Base-by-base conservation (phyloP, 64 coral and sea anemone genomes). In the Porites australiensis region DNA sequence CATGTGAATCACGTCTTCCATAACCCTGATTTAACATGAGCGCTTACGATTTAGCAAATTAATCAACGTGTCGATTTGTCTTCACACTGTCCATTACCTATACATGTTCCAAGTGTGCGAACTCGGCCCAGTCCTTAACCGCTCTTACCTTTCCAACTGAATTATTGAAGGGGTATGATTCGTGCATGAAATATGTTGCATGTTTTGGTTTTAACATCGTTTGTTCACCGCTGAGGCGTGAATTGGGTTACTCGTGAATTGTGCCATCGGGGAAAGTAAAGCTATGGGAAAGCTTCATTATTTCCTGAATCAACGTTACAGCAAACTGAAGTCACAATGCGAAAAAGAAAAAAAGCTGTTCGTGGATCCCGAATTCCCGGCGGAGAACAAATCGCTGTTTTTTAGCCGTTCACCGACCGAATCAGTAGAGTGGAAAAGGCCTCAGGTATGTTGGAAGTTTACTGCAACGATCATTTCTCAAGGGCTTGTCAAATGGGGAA, bases 361-460 rank as follows among this genome's bases (percentile, higher is more conserved):
- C 70, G 79, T 86, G 5, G 95, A 96, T 74, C 46, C 74, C 19
- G 87, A 90, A 74, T 96, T 96, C 62, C 87, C 95, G 18, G 79
- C 95, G 10, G 91, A 96, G 18, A 74, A 79, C 21, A 87, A 86
- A 69, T 96, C 95, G 4, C 14, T 96, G 52, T 96, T 93, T 64
- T 92, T 93, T 52, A 96, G 95, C 68, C 90, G 95, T 16, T 57
- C 49, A 10, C 90, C 90, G n/a, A 87, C 95, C 45, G 72, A 93
- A 71, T 16, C 70, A 50, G 91, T 96, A 4, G 91, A 93, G 72
- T 96, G 95, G 95, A 93, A 93, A 78, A 63, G 95, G 74, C 95
- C 95, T 50, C 89, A 93, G 90, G 95, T 96, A 58, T 76, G 49
- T 43, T 82, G 14, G 6, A 27, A 70, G 51, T 43, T 73, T 68